phyloP scores from a whole-genome alignment of 2,888 invertebrate genomes.

The Gandaritis pyraliata region DNA sequence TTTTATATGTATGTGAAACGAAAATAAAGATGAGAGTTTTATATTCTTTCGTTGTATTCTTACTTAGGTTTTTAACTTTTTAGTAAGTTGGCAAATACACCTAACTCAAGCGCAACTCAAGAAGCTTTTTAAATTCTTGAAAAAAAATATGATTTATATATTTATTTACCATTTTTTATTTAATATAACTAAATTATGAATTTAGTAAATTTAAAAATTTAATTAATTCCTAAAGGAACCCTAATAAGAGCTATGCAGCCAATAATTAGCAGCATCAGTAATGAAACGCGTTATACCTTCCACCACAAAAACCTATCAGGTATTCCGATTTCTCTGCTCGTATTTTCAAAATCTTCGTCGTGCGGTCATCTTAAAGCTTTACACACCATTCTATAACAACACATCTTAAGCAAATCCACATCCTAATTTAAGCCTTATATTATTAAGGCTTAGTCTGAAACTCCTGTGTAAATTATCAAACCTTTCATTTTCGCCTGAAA shows the following conservation, averaged over 20 bases:
- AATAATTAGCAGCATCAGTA: conserved; percentile 75
- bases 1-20: no score
- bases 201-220: no score
- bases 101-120: no score
- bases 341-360: conserved; percentile 81
- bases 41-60: no score
- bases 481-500: conserved; percentile 3
- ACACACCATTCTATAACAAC: conserved; percentile 39
- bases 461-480: conserved; percentile 9
- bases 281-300: conserved; percentile 69
- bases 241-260: conserved; percentile 28
- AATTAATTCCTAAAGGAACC: conserved; percentile 16
- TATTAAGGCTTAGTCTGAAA: conserved; percentile 19
- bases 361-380: conserved; percentile 55
- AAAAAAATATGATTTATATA: no score
- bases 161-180: no score
- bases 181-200: no score
- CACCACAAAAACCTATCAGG: conserved; percentile 72
- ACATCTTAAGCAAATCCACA: conserved; percentile 10
- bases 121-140: no score
- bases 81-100: no score
- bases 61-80: no score
- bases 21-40: no score
- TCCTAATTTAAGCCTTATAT: conserved; percentile 28
- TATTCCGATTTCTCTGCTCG: conserved; percentile 76